Evolutionary conservation across 2,888 invertebrate genomes (phyloP).

Genomic region (Chelonus formosanus): DNA sequence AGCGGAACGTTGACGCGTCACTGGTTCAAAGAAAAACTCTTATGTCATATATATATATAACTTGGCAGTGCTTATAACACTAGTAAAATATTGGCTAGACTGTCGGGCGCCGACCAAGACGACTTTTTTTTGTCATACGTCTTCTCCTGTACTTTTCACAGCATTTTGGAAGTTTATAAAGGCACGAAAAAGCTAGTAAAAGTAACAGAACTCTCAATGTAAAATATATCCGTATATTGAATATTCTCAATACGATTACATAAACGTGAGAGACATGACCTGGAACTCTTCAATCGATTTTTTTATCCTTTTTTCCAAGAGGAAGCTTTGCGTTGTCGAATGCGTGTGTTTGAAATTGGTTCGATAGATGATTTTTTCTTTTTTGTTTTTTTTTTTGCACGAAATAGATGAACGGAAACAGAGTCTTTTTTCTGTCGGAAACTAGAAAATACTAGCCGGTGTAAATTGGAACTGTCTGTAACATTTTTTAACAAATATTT

Average conservation of each 20-base stretch:
- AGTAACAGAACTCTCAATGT: background rate
- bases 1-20: conserved; percentile 7
- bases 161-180: conserved; percentile 2
- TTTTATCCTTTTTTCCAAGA: background rate
- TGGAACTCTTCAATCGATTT: background rate
- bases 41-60: conserved; percentile 1
- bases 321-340: background rate
- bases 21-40: conserved; percentile 9
- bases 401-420: background rate
- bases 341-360: background rate
- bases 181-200: background rate
- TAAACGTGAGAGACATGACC: conserved; percentile 5
- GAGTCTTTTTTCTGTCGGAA: background rate
- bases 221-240: background rate
- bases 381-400: conserved; percentile 1
- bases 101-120: conserved; percentile 50
- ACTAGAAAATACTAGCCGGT: background rate
- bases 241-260: background rate
- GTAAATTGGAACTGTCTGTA: too few relatives aligned
- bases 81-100: conserved; percentile 61
- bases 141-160: background rate
- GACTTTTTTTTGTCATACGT: conserved; percentile 16
- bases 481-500: too few relatives aligned
- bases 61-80: conserved; percentile 29
- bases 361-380: background rate